These are phyloP conservation scores for Mus pahari DNA, from an alignment of 2,113 vertebrate species.

Conservation along the genomic window DNA sequence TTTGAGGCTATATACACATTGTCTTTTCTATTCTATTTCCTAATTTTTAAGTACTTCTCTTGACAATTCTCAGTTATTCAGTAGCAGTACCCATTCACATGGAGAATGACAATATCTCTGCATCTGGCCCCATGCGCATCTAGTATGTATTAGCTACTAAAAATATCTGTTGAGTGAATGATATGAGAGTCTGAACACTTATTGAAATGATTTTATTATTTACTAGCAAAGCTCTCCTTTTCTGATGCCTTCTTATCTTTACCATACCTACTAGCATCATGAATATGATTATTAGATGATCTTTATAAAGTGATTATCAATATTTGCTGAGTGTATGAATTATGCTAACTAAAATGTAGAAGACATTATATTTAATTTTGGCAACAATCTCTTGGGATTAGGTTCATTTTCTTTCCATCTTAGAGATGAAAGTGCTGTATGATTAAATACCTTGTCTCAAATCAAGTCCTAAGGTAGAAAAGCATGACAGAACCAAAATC, in stretches of 20 bases:
- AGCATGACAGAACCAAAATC: neutral
- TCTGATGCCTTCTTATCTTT: neutral
- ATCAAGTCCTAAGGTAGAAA: neutral
- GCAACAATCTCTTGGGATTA: neutral
- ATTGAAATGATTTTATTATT: neutral
- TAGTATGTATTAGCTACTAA: neutral
- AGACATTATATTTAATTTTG: neutral
- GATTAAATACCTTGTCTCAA: neutral
- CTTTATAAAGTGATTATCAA: neutral
- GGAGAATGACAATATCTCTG: neutral
- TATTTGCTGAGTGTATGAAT: slow-evolving; percentile 20
- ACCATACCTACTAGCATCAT: neutral
- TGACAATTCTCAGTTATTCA: no score
- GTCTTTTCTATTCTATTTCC: neutral
- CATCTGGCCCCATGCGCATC: neutral
- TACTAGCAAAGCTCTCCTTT: neutral
- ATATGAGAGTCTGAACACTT: neutral
- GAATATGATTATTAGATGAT: neutral
- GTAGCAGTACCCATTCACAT: no score
- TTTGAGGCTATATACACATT: neutral
- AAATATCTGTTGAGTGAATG: neutral
- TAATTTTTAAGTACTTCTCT: neutral
- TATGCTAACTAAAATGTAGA: neutral
- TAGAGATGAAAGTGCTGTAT: neutral
- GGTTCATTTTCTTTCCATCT: neutral